These are phyloP conservation scores for Notarius lentiginosus DNA, from an alignment of 2,113 vertebrate species.

Conservation along the genomic window DNA sequence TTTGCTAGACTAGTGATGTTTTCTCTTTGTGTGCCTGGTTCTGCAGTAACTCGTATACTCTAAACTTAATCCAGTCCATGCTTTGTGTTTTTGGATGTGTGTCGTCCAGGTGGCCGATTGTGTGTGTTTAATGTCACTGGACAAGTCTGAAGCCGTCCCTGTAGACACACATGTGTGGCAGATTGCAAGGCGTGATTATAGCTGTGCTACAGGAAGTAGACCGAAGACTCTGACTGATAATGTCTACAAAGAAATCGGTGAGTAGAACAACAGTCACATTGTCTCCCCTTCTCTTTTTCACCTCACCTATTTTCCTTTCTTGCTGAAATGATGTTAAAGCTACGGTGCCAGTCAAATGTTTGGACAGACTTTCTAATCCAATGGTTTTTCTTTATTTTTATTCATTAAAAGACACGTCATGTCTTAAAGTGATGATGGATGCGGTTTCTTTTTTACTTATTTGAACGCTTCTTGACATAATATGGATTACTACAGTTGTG, in stretches of 20 bases:
- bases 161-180: conserved; percentile 94
- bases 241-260: conserved; percentile 85
- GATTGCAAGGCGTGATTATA: conserved; percentile 85
- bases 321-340: neutral
- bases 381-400: too few relatives aligned
- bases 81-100: neutral
- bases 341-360: neutral
- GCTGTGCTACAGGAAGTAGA: conserved; percentile 56
- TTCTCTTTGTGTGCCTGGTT: neutral
- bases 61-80: neutral
- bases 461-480: too few relatives aligned
- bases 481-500: too few relatives aligned
- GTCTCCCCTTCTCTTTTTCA: neutral
- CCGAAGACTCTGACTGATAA: conserved; percentile 79
- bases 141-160: conserved; percentile 88
- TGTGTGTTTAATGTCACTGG: conserved; percentile 89
- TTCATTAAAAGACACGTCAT: too few relatives aligned
- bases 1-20: neutral
- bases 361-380: too few relatives aligned
- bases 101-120: conserved; percentile 90
- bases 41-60: neutral
- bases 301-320: neutral
- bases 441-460: too few relatives aligned
- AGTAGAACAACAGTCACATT: conserved; percentile 47
- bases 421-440: too few relatives aligned